phyloP scores from a whole-genome alignment of 2,797 vertebrate species.

The Oreochromis mossambicus region DNA sequence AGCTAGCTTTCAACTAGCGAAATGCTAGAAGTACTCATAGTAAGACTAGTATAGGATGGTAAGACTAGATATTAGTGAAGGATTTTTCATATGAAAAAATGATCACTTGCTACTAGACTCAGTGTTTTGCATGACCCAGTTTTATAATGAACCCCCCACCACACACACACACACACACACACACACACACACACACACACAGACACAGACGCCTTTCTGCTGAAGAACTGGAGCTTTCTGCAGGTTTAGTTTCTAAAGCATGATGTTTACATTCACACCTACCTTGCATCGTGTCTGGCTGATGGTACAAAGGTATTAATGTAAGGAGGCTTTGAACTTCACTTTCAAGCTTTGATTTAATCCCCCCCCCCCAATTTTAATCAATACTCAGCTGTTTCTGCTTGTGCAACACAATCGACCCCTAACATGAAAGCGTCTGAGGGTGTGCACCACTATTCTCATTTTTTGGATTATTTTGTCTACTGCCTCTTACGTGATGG shows the following conservation, averaged over 20 bases:
- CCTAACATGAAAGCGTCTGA: not conserved
- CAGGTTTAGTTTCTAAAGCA: not conserved
- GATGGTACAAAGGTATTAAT: not conserved
- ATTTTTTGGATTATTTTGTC: not conserved
- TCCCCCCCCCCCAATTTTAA: not conserved
- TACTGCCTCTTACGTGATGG: not conserved
- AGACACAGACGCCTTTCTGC: not conserved
- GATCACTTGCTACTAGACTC: not conserved
- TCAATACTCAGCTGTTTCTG: not conserved
- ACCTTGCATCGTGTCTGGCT: not conserved
- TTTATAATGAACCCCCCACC: too few relatives aligned
- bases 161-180: not conserved
- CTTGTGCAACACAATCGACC: not conserved
- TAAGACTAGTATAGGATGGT: not conserved
- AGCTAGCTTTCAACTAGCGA: not conserved
- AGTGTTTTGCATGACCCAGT: too few relatives aligned
- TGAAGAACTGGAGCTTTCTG: not conserved
- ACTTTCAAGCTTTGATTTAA: not conserved
- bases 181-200: not conserved
- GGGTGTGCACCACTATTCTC: not conserved
- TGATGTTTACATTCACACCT: not conserved
- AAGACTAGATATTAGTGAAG: not conserved
- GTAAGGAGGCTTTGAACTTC: not conserved
- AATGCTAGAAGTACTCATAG: not conserved
- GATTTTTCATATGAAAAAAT: not conserved